Conservation (phyloP, 23 tunicate genomes). For the Pegea sp. region DNA sequence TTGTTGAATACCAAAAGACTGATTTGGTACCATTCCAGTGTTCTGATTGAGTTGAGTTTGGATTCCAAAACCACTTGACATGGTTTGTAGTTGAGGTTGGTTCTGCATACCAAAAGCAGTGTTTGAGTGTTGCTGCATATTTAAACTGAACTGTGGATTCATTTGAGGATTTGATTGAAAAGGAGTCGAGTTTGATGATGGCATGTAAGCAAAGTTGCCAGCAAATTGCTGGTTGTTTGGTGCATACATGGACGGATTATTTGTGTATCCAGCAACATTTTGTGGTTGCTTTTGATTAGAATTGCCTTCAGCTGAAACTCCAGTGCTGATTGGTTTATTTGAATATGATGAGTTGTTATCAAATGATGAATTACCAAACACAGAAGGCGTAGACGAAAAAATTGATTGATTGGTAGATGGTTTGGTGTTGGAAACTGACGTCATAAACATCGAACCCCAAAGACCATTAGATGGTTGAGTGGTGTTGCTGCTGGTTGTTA, state of each 20-base stretch:
- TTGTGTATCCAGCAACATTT: no score
- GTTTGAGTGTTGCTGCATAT: slow-evolving; percentile 1
- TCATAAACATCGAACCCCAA: slow-evolving; percentile 1
- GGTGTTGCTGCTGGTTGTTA: slow-evolving; percentile 1
- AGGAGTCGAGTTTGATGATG: slow-evolving; percentile 4
- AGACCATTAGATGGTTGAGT: not conserved
- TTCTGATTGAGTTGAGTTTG: not conserved
- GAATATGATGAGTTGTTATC: not conserved
- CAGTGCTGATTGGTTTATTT: not conserved
- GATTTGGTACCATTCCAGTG: not conserved
- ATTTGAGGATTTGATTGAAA: no score
- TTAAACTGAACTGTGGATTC: slow-evolving; percentile 11
- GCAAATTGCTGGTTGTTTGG: no score
- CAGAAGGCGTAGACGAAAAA: not conserved
- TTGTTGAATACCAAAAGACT: not conserved
- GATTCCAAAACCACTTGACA: no score
- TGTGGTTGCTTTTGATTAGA: no score
- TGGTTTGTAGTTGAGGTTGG: slow-evolving; percentile 1
- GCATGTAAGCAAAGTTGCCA: not conserved
- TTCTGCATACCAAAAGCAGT: not conserved
- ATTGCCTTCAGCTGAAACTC: no score
- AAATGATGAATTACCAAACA: not conserved
- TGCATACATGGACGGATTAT: no score
- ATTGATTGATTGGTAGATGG: no score
- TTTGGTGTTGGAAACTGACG: not conserved